Percentiles rank a stretch among this genome's conserved stretches.
phyloP scores from a whole-genome alignment of 2,888 invertebrate genomes.

The Dastarcus helophoroides region DNA sequence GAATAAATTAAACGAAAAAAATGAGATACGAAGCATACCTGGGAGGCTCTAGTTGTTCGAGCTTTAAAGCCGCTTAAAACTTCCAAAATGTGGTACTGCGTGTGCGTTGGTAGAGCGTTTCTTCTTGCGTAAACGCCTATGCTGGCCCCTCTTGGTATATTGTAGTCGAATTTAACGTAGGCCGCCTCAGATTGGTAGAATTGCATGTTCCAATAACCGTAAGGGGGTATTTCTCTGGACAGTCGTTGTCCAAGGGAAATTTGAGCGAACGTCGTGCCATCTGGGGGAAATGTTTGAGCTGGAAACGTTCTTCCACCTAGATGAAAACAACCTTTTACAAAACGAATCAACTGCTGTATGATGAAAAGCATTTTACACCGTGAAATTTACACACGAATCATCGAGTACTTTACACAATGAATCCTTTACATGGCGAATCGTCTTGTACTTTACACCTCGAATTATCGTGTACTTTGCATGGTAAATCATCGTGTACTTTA shows the following conservation, averaged over 20 bases:
- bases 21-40: slow-evolving; percentile 51
- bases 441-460: too few species aligned
- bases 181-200: slow-evolving; percentile 91
- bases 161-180: slow-evolving; percentile 90
- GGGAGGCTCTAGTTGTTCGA: slow-evolving; percentile 70
- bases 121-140: slow-evolving; percentile 91
- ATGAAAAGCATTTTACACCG: too few species aligned
- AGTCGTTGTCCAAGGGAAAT: slow-evolving; percentile 78
- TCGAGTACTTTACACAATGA: too few species aligned
- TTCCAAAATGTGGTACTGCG: slow-evolving; percentile 92
- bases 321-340: slow-evolving; percentile 4
- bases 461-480: too few species aligned
- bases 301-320: slow-evolving; percentile 80
- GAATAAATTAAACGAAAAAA: slow-evolving; percentile 10
- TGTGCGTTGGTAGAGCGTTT: slow-evolving; percentile 90
- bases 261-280: slow-evolving; percentile 85
- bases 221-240: slow-evolving; percentile 81
- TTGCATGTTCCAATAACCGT: slow-evolving; percentile 96
- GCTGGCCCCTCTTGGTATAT: slow-evolving; percentile 80
- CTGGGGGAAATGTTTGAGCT: slow-evolving; percentile 82
- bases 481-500: too few species aligned
- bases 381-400: too few species aligned
- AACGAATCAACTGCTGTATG: neutral
- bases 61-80: slow-evolving; percentile 84
- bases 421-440: too few species aligned